phyloP scores from a whole-genome alignment of 35 echinoderm and acorn worm genomes.

The Lytechinus variegatus region DNA sequence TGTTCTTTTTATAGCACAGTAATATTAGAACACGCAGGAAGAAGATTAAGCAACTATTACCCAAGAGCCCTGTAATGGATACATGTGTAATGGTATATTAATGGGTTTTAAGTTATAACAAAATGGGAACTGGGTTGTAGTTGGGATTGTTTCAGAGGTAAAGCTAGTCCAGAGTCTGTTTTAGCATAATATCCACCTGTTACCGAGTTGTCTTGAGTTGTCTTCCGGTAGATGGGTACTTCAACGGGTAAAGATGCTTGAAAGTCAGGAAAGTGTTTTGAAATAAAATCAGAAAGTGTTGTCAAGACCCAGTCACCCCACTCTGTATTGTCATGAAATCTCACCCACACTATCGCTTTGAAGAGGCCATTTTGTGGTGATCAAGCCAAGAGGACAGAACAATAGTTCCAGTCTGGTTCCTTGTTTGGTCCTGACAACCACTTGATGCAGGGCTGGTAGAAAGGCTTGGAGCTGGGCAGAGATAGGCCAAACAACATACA shows the following conservation, averaged over 20 bases:
- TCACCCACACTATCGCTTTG: neutral
- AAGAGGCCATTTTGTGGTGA: neutral
- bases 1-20: too few relatives aligned
- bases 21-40: neutral
- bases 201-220: too few relatives aligned
- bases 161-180: neutral
- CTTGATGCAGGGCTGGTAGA: neutral
- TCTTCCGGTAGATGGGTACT: neutral
- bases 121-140: neutral
- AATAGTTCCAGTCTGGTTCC: neutral
- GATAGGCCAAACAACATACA: neutral
- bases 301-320: neutral
- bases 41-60: neutral
- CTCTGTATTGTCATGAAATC: neutral
- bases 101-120: neutral
- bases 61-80: neutral
- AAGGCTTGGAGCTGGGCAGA: neutral
- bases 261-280: neutral
- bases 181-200: neutral
- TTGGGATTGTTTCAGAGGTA: neutral
- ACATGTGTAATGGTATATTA: neutral
- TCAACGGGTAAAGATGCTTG: neutral
- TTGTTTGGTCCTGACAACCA: constrained; percentile 9
- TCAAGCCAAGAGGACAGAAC: neutral
- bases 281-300: neutral